Evolutionary conservation across 2,113 vertebrate species (phyloP).

Genomic region (Rhadina sibilatrix): DNA sequence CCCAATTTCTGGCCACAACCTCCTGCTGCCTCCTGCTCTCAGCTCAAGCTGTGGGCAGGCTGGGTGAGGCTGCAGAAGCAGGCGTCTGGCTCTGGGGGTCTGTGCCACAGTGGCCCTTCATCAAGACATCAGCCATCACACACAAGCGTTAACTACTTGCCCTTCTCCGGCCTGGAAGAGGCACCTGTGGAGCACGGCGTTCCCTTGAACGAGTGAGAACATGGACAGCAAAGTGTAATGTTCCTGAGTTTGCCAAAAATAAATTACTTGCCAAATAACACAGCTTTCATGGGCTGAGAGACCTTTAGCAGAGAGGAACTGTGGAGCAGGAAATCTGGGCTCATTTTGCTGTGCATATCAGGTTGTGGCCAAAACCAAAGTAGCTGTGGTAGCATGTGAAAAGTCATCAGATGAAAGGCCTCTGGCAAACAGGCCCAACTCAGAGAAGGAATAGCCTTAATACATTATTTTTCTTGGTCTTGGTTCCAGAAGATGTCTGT

Average conservation of each 20-base stretch:
- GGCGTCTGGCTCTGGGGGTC: accelerated
- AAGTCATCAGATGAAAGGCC: constrained; percentile 4
- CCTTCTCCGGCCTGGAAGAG: not conserved
- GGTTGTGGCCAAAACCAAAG: not conserved
- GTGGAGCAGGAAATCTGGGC: constrained; percentile 17
- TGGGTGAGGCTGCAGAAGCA: not conserved
- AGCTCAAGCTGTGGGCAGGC: accelerated
- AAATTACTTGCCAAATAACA: accelerated
- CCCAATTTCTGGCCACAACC: accelerated
- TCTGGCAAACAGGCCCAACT: not conserved
- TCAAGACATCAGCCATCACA: not conserved
- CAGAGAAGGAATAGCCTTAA: not conserved
- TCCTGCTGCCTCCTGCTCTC: not conserved
- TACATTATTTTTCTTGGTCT: not conserved
- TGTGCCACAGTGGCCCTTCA: not conserved
- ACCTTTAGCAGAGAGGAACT: not conserved
- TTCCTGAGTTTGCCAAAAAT: not conserved
- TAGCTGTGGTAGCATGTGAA: constrained; percentile 14
- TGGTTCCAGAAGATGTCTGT: constrained; percentile 44
- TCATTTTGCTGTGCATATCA: not conserved
- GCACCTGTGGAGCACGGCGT: not conserved
- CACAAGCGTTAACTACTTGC: accelerated
- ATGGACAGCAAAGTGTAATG: not conserved
- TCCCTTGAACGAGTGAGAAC: not conserved
- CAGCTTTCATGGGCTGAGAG: not conserved